Evolutionary conservation across 2,113 vertebrate species (phyloP).

Genomic region (Thermophis baileyi): DNA sequence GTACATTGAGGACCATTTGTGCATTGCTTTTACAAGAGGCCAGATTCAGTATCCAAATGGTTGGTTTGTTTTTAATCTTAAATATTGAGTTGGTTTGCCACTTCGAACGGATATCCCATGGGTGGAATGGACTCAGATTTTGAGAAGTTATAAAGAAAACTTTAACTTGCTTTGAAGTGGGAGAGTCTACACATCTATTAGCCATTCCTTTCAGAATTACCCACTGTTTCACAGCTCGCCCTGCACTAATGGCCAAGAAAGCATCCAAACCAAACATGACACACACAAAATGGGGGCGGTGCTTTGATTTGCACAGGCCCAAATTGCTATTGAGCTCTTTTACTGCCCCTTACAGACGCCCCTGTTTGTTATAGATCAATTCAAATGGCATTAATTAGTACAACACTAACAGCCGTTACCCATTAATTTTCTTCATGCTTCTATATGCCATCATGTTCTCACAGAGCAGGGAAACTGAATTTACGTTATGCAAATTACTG

Average conservation of each 20-base stretch:
- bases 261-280: neutral
- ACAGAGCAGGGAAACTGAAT: neutral
- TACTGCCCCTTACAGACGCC: neutral
- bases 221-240: neutral
- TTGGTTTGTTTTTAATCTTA: neutral
- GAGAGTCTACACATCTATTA: neutral
- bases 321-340: neutral
- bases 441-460: neutral
- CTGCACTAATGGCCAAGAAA: neutral
- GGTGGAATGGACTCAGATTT: too few relatives aligned
- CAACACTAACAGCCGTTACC: neutral
- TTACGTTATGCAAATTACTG: neutral
- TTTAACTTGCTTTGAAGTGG: neutral
- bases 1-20: too few relatives aligned
- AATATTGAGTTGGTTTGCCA: neutral
- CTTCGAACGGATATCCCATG: neutral
- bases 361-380: neutral
- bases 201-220: neutral
- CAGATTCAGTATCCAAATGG: neutral
- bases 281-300: neutral
- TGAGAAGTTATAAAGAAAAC: neutral
- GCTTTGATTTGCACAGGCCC: neutral
- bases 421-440: neutral
- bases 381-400: neutral
- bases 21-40: neutral